phyloP scores from a whole-genome alignment of 2,888 invertebrate genomes.

The Campoletis raptor region DNA sequence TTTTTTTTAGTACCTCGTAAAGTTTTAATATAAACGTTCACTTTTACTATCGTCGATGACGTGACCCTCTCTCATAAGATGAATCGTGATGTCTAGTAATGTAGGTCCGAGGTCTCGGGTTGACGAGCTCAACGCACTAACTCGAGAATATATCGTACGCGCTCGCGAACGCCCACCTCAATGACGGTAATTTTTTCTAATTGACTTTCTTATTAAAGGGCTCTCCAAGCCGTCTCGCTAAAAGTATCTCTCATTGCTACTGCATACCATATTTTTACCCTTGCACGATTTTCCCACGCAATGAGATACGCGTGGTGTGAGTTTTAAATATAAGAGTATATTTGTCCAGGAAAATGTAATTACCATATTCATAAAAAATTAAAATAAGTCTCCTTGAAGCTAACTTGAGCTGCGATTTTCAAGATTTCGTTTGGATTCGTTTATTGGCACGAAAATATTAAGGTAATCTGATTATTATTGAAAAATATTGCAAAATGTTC shows the following conservation, averaged over 20 bases:
- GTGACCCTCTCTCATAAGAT: conserved; percentile 69
- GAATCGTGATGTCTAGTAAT: conserved; percentile 47
- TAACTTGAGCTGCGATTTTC: not conserved
- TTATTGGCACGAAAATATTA: not conserved
- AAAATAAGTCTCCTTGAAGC: not conserved
- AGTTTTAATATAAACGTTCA: conserved; percentile 18
- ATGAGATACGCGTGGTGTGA: conserved; percentile 18
- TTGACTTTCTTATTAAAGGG: conserved; percentile 78
- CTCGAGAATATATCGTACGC: conserved; percentile 34
- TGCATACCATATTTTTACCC: conserved; percentile 59
- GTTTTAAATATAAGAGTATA: conserved; percentile 1
- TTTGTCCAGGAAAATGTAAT: not conserved
- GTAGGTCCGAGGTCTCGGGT: conserved; percentile 58
- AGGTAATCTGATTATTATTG: not conserved
- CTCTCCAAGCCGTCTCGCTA: conserved; percentile 42
- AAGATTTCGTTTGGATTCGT: not conserved
- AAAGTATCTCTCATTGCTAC: conserved; percentile 52
- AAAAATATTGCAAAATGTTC: not conserved
- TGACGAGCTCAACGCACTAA: conserved; percentile 66
- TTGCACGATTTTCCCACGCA: conserved; percentile 52
- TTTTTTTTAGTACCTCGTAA: not conserved
- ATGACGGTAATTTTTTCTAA: conserved; percentile 79
- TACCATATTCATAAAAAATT: not conserved
- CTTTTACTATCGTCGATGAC: conserved; percentile 68
- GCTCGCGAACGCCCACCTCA: conserved; percentile 73